Conservation (phyloP, 2,888 invertebrate species). For the Polyommatus iphigenia region DNA sequence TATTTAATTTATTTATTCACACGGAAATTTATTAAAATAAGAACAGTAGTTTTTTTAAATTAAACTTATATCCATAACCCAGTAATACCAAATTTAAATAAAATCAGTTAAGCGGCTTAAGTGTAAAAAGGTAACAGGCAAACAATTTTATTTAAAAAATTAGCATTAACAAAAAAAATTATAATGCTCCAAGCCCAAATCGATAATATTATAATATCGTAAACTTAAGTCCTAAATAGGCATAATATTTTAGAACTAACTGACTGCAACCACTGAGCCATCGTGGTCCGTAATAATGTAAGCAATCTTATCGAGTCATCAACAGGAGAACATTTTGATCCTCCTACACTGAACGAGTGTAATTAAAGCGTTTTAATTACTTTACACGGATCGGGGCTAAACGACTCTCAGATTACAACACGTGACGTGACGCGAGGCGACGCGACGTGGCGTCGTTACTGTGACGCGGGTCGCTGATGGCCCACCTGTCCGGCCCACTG, state of each 20-base stretch:
- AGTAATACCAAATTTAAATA: too few relatives aligned
- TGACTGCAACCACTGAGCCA: background rate
- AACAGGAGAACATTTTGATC: background rate
- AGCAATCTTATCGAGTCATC: background rate
- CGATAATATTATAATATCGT: too few relatives aligned
- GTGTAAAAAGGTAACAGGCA: too few relatives aligned
- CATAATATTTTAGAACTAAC: background rate
- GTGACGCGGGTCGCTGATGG: slow-evolving; percentile 1
- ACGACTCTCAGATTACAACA: background rate
- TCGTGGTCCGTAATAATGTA: background rate
- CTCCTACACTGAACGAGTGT: background rate
- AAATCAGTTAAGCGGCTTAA: too few relatives aligned
- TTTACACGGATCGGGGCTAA: background rate
- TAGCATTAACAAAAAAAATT: too few relatives aligned
- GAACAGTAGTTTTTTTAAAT: too few relatives aligned
- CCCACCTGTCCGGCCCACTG: background rate
- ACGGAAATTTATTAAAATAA: too few relatives aligned
- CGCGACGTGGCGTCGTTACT: slow-evolving; percentile 11
- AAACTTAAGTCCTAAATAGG: too few relatives aligned
- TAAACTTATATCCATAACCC: too few relatives aligned
- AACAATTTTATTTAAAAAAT: too few relatives aligned
- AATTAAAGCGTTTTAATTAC: slow-evolving; percentile 6
- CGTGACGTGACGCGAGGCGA: background rate
- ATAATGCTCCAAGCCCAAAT: too few relatives aligned
- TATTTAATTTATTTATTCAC: too few relatives aligned